Base-by-base conservation (phyloP, 2,113 vertebrate genomes). In the Otis tarda region DNA sequence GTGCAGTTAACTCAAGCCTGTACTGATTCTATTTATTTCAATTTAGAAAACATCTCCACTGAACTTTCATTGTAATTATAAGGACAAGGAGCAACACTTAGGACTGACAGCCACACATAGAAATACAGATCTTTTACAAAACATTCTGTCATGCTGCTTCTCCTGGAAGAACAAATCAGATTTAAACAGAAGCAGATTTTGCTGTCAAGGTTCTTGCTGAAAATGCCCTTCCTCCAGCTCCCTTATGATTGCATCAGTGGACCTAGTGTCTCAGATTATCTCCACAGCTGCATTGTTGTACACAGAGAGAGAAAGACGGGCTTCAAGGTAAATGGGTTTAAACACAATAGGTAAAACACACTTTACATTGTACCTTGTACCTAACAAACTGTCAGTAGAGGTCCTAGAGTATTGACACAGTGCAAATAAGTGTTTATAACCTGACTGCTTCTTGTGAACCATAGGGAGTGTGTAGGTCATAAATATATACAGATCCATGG, bases 21-120 rank as follows among this genome's bases (percentile, higher is more conserved):
- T 49, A 78, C 77, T 82, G 69, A 71, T 90, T 93, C 79, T 81
- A 6, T 83, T 94, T 81, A 89, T 93, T 96, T 87, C 83, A 81
- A 21, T 87, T 88, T 93, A 78, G 80, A 64, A 95, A 95, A 84
- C 70, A 89, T 71, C 65, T 82, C 86, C 89, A 50, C n/a, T 81
- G 80, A 92, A 79, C 64, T 28, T 78, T 89, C 6, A 1, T 4
- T 93, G 64, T 87, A 41, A 84, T 96, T 79, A 11, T 24, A 78
- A 52, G 79, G 68, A 93, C 76, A 89, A 95, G 73, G 39, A 94
- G 37, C 73, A 81, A 43, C 53, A 33, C 82, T 68, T 52, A 49
- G 56, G 83, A 89, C 88, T 74, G 83, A 88, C 55, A 83, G 55
- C 43, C 75, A 61, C 2, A 3, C 55, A 47, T 43, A 60, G 14